These are phyloP conservation scores for Ctenoplectra terminalis DNA, from an alignment of 1,140 invertebrate species.

Conservation along the genomic window DNA sequence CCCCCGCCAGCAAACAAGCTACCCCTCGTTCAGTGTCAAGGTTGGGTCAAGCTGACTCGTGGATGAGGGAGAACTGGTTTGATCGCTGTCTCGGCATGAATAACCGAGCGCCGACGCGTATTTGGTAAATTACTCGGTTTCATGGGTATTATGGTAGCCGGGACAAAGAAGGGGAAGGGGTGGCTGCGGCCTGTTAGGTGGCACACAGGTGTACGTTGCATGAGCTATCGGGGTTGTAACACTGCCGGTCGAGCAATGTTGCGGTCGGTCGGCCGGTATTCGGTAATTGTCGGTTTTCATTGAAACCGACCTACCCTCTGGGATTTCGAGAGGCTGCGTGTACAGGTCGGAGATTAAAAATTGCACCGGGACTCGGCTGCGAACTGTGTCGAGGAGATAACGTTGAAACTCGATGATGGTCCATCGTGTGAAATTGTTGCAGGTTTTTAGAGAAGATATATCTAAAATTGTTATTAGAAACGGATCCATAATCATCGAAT, in stretches of 20 bases:
- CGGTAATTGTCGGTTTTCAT: conserved; percentile 20
- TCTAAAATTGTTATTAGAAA: no score
- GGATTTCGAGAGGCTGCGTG: background rate
- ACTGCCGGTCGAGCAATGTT: background rate
- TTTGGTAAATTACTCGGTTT: conserved; percentile 33
- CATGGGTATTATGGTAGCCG: background rate
- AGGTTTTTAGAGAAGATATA: background rate
- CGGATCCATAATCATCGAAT: no score
- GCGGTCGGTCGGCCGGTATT: conserved; percentile 5
- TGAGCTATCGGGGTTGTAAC: background rate
- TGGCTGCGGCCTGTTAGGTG: background rate
- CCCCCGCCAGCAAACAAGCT: conserved; percentile 56
- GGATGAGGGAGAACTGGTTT: conserved; percentile 24
- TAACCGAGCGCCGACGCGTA: conserved; percentile 15
- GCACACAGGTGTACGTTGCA: conserved; percentile 1
- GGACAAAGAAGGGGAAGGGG: no score
- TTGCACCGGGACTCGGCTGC: background rate
- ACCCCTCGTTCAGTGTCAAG: conserved; percentile 75
- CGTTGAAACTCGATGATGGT: background rate
- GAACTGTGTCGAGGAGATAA: background rate
- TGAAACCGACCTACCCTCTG: background rate
- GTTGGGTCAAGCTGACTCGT: conserved; percentile 65
- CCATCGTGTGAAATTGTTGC: background rate
- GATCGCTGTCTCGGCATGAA: conserved; percentile 42
- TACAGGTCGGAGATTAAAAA: background rate